Evolutionary conservation across 2,888 invertebrate genomes (phyloP).

Genomic region (Andrena bucephala): DNA sequence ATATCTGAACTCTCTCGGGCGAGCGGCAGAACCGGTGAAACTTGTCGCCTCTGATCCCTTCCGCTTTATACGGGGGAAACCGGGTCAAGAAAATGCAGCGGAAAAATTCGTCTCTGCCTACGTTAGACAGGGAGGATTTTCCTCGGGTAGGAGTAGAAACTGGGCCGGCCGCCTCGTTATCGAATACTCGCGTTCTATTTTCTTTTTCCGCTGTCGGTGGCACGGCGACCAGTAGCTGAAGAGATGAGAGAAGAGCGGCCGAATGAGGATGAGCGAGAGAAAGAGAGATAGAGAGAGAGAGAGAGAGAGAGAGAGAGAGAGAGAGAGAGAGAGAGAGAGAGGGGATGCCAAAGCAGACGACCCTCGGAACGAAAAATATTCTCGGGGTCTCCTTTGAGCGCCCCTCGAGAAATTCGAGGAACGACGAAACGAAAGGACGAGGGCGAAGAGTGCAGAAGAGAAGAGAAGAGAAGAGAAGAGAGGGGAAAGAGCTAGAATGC

Average conservation of each 20-base stretch:
- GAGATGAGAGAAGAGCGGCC: not conserved
- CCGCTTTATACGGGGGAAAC: slow-evolving; percentile 51
- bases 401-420: slow-evolving; percentile 38
- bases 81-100: slow-evolving; percentile 65
- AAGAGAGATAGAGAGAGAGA: not conserved
- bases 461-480: not conserved
- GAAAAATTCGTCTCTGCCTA: slow-evolving; percentile 64
- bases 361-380: slow-evolving; percentile 53
- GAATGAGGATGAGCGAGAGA: not conserved
- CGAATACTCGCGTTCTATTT: slow-evolving; percentile 65
- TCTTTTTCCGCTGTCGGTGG: slow-evolving; percentile 51
- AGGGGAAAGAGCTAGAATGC: not conserved
- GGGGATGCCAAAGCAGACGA: slow-evolving; percentile 9
- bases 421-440: slow-evolving; percentile 36
- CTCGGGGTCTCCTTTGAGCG: slow-evolving; percentile 44
- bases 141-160: slow-evolving; percentile 55
- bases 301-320: not conserved
- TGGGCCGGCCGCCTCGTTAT: slow-evolving; percentile 65
- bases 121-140: slow-evolving; percentile 56
- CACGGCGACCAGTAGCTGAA: slow-evolving; percentile 5
- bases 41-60: slow-evolving; percentile 60
- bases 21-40: slow-evolving; percentile 35
- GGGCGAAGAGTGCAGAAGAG: not conserved
- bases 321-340: too few relatives aligned
- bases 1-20: slow-evolving; percentile 10